phyloP scores from a whole-genome alignment of 2,888 invertebrate species.

The Metacarcinus magister region DNA sequence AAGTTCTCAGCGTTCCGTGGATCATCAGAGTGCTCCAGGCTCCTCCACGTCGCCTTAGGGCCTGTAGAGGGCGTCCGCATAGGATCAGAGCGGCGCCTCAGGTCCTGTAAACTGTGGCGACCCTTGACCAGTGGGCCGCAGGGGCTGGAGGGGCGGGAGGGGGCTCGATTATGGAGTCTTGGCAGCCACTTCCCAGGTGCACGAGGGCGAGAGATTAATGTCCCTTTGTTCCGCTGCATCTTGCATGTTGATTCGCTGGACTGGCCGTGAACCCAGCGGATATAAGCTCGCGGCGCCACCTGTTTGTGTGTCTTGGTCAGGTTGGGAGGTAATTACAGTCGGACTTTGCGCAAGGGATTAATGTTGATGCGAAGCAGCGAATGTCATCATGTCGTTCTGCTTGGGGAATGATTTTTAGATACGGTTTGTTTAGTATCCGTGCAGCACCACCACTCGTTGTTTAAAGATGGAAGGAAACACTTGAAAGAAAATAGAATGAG shows the following conservation, averaged over 20 bases:
- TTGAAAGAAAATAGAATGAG: background rate
- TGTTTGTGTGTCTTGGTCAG: background rate
- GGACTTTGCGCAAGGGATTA: background rate
- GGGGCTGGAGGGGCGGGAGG: slow-evolving; percentile 42
- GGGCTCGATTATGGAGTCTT: slow-evolving; percentile 47
- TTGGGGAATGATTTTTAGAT: background rate
- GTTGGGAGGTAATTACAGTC: slow-evolving; percentile 1
- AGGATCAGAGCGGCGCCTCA: slow-evolving; percentile 34
- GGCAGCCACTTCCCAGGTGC: slow-evolving; percentile 59
- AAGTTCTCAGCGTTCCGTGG: slow-evolving; percentile 35
- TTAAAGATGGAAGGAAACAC: background rate
- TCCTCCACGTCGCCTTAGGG: slow-evolving; percentile 52
- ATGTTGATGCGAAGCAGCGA: background rate
- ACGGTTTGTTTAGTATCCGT: background rate
- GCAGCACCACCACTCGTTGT: background rate
- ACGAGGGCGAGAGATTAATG: slow-evolving; percentile 58
- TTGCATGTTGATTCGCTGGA: slow-evolving; percentile 49
- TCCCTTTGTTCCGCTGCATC: slow-evolving; percentile 63
- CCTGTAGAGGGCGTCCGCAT: background rate
- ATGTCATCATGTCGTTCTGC: background rate
- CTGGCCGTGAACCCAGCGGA: slow-evolving; percentile 58
- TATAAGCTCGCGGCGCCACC: slow-evolving; percentile 38
- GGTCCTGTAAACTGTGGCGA: slow-evolving; percentile 70
- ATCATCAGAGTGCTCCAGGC: slow-evolving; percentile 8
- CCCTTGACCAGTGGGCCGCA: slow-evolving; percentile 75